Conservation (phyloP, 2,797 vertebrate species). For the Dermochelys coriacea region DNA sequence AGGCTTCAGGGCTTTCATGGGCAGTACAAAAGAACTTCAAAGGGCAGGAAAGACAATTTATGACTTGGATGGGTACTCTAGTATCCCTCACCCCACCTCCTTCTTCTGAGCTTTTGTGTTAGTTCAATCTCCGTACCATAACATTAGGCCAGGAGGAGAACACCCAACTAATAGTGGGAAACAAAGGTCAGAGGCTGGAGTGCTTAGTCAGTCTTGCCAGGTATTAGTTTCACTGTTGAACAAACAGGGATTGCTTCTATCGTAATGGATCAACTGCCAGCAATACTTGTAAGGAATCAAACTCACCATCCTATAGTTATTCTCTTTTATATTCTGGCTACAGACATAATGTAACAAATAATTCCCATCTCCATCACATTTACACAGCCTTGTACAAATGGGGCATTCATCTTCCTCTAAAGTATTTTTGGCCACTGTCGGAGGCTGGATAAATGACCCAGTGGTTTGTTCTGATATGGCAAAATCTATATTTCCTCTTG, state of each 20-base stretch:
- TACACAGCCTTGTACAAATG: not conserved
- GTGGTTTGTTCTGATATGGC: not conserved
- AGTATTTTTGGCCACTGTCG: not conserved
- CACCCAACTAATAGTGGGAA: not conserved
- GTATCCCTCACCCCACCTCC: not conserved
- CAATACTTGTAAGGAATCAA: not conserved
- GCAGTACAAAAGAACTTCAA: not conserved
- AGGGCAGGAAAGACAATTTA: not conserved
- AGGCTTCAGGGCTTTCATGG: not conserved
- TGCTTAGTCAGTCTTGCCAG: not conserved
- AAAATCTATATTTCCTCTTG: not conserved
- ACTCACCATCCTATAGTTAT: not conserved
- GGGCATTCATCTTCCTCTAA: not conserved
- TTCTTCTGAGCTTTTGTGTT: not conserved
- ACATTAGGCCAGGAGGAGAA: not conserved
- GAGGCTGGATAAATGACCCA: constrained; percentile 1
- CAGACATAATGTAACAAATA: not conserved
- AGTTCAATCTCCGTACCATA: not conserved
- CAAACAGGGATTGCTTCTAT: not conserved
- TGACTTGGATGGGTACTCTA: not conserved
- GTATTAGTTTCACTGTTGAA: not conserved
- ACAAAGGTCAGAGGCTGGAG: not conserved
- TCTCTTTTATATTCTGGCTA: not conserved
- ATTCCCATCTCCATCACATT: not conserved
- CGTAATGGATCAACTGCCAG: not conserved